Conservation (phyloP, 2,797 vertebrate species). For the Cephalopachus bancanus region DNA sequence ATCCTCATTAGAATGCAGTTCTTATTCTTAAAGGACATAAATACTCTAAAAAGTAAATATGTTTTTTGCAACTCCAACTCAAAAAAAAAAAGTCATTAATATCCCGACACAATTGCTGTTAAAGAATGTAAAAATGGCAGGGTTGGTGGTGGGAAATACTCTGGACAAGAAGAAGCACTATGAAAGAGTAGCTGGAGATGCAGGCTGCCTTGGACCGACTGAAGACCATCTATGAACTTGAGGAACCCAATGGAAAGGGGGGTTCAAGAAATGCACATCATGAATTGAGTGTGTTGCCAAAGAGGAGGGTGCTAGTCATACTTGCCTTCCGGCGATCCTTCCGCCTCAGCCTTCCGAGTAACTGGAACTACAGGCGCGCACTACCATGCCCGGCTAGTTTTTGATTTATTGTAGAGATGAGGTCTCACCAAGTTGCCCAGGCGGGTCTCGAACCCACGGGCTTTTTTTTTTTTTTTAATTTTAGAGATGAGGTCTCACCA, state of each 20-base stretch:
- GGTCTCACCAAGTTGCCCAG: no score
- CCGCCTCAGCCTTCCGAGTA: no score
- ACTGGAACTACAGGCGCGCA: no score
- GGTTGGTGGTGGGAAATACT: not conserved
- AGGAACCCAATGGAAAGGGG: not conserved
- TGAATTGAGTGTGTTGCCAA: not conserved
- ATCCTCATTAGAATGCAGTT: not conserved
- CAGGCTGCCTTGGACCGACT: not conserved
- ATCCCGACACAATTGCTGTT: not conserved
- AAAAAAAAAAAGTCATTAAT: not conserved
- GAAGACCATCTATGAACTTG: not conserved
- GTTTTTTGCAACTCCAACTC: not conserved
- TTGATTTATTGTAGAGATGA: no score
- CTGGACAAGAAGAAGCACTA: not conserved
- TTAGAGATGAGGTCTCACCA: no score
- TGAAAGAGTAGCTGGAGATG: not conserved
- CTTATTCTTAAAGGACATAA: not conserved
- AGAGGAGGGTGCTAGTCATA: fast-evolving
- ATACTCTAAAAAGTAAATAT: not conserved
- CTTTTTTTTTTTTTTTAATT: no score
- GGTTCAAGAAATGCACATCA: not conserved
- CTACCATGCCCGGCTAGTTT: no score
- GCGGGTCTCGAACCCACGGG: no score
- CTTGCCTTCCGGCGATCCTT: not conserved
- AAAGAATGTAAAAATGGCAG: not conserved